Conservation (phyloP, 2,113 vertebrate species). For the Dermatemys mawii region DNA sequence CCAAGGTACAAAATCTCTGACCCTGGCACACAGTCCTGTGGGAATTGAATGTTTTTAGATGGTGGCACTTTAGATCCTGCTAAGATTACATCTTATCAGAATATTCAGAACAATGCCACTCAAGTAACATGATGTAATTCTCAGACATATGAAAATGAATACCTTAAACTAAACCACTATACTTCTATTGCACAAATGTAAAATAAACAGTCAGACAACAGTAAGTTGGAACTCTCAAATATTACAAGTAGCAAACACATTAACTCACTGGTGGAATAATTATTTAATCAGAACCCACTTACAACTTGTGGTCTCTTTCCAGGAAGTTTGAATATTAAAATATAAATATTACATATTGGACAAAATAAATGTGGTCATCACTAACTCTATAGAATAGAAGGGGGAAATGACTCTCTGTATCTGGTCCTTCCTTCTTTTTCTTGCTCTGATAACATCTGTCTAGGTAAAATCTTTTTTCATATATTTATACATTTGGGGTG, state of each 20-base stretch:
- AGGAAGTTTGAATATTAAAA: neutral
- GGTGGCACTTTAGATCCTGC: neutral
- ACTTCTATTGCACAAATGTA: neutral
- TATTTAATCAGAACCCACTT: neutral
- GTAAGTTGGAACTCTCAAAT: neutral
- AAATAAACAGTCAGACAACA: neutral
- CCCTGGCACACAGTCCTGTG: neutral
- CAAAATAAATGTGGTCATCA: neutral
- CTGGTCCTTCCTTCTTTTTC: neutral
- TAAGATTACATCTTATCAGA: neutral
- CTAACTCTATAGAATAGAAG: neutral
- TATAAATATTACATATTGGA: neutral
- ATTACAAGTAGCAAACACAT: neutral
- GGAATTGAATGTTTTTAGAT: neutral
- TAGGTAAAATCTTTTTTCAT: neutral
- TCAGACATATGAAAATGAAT: neutral
- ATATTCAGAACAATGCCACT: neutral
- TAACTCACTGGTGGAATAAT: neutral
- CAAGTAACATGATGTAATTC: neutral
- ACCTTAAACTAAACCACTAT: neutral
- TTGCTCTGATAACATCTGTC: neutral
- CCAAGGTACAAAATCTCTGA: neutral
- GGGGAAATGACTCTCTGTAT: neutral
- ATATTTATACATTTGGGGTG: neutral
- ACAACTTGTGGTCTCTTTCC: neutral